Base-by-base conservation (phyloP, 1,140 invertebrate species). In the Diprion similis region DNA sequence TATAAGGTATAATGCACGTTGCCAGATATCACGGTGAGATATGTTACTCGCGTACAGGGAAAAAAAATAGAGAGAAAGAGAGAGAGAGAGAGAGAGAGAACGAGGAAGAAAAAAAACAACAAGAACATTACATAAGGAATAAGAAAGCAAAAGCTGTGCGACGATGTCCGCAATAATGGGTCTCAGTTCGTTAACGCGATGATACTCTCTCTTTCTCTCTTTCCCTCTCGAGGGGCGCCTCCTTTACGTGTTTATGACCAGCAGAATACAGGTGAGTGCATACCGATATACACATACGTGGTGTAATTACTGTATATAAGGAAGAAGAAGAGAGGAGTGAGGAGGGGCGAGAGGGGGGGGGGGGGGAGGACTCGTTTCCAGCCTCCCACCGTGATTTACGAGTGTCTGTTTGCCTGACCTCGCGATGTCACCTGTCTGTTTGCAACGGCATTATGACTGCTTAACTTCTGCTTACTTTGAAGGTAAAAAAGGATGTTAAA, bases 341-440 rank as follows among this genome's bases (percentile, higher is more conserved):
- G 15, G 15, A 59, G 51, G n/a, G 8, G 51, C 15, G 64, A 65
- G 51, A 24, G 24, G 15, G 10, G 15, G 37, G 18, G 37, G n/a
- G 15, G 45, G 64, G 19, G 71, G 64, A 19, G 13, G 37, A 37
- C 24, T 37, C 24, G 24, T 6, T 37, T 37, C 24, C 24, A 37
- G 24, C 24, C 24, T 37, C 24, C 24, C 24, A 6, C 24, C 24
- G 71, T 75, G 66, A 78, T 78, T 78, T 78, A 78, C 68, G 75
- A 75, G 46, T 51, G 66, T 74, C 68, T 75, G 68, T 76, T 74
- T 78, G 73, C 69, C 67, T 68, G 71, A 75, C 67, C 72, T 73
- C 19, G 19, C 69, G 71, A 72, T 59, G 75, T 73, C 75, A 59
- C n/a, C 11, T 75, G 71, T 78, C 75, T 78, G 75, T 76, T 76